These are phyloP conservation scores for Ligdia adustata DNA, from an alignment of 2,888 invertebrate genomes.

Conservation along the genomic window DNA sequence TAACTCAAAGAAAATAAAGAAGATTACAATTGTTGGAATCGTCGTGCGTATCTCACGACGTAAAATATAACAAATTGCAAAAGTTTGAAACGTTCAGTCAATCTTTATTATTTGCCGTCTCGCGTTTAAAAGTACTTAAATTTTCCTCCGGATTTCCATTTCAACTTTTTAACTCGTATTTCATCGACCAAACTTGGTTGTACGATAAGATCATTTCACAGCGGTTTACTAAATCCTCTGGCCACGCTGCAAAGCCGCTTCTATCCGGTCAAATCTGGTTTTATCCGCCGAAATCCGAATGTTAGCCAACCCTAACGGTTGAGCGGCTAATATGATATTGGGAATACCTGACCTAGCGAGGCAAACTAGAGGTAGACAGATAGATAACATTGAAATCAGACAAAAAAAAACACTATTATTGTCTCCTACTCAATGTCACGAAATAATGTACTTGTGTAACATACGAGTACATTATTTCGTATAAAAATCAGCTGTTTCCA, in stretches of 20 bases:
- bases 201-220: constrained; percentile 5
- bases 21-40: too few species aligned
- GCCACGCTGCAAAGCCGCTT: constrained; percentile 9
- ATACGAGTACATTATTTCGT: too few species aligned
- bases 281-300: constrained; percentile 22
- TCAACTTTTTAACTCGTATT: constrained; percentile 9
- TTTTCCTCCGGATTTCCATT: neutral
- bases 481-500: too few species aligned
- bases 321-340: constrained; percentile 21
- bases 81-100: too few species aligned
- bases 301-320: constrained; percentile 15
- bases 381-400: neutral
- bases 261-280: constrained; percentile 13
- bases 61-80: too few species aligned
- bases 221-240: constrained; percentile 5
- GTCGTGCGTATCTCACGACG: too few species aligned
- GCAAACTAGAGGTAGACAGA: neutral
- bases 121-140: neutral
- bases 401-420: too few species aligned
- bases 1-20: too few species aligned
- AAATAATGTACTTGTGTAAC: too few species aligned
- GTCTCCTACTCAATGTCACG: too few species aligned
- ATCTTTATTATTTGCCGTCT: neutral
- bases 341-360: constrained; percentile 4
- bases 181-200: too few species aligned